phyloP scores from a whole-genome alignment of 1,140 invertebrate species.

The Episyrphus balteatus region DNA sequence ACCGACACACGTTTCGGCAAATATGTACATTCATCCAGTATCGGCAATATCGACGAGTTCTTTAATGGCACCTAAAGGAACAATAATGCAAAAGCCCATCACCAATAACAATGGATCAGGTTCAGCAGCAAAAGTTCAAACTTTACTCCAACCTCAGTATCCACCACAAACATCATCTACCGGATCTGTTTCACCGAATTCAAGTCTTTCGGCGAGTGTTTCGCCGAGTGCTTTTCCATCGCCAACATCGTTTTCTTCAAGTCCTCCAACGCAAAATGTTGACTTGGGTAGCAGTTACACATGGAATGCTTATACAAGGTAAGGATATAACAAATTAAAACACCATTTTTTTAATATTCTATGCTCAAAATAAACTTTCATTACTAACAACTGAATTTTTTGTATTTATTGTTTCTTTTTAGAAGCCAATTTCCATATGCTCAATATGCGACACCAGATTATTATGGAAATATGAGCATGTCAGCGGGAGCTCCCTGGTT shows the following conservation, averaged over 20 bases:
- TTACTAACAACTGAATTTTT: too few relatives aligned
- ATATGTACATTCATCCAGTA: too few relatives aligned
- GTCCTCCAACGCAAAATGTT: constrained; percentile 11
- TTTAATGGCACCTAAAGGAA: too few relatives aligned
- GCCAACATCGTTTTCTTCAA: constrained; percentile 26
- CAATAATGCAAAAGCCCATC: neutral
- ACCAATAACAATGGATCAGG: neutral
- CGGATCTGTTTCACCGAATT: constrained; percentile 31
- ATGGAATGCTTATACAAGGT: neutral
- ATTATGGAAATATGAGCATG: constrained; percentile 31
- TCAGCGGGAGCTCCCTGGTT: constrained; percentile 21
- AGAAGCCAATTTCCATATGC: constrained; percentile 34
- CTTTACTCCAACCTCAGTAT: constrained; percentile 14
- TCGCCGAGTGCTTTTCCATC: constrained; percentile 32
- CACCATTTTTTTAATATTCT: too few relatives aligned
- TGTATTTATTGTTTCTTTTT: constrained; percentile 1
- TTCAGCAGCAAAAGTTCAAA: neutral
- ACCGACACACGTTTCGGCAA: too few relatives aligned
- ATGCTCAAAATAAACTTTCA: too few relatives aligned
- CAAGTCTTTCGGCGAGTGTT: constrained; percentile 29
- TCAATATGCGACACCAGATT: constrained; percentile 28
- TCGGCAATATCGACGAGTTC: too few relatives aligned
- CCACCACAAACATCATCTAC: constrained; percentile 33
- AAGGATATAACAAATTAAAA: neutral
- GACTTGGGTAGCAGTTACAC: neutral